Evolutionary conservation across 2,888 invertebrate species (phyloP), one percentile per base, ranked within the genome.

Genomic region (Amaurobius ferox): DNA sequence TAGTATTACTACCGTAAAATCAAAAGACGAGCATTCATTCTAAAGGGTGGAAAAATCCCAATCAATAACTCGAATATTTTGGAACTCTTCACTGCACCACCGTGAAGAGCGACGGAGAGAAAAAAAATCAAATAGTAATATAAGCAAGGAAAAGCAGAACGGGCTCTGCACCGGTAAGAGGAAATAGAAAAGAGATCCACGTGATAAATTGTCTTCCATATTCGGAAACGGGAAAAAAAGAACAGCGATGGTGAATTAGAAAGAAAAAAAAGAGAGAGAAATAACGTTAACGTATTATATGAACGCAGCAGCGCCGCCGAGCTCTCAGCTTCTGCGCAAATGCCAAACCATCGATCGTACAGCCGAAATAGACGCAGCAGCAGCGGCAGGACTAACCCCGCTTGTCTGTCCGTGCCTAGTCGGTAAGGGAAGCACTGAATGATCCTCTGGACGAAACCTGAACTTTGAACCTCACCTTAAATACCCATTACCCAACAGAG

Each of bases 131-230:
- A 23, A 23, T 3, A 3, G 11, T 55, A 23, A n/a, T 23, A 55
- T 23, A 23, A 1, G 23, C 44, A 77, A 32, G 48, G 32, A 13
- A 32, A 30, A 68, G 16, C 67, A 55, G 28, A 68, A n/a, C n/a
- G 68, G 67, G 76, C 30, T 68, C 16, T 44, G 30, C 30, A 23
- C 76, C 39, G 29, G 71, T 29, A 30, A 71, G 39, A 61, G 35
- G 55, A 55, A 62, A 30, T 7, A 71, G 73, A 61, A 74, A 39
- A 32, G 48, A 72, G 39, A 55, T 71, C 83, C 83, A 83, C 83
- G 83, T 83, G 83, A 83, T 83, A 83, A 83, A 83, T 83, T 77
- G 77, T 77, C 83, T 77, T 74, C 76, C 77, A 83, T 77, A 77
- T 70, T 71, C 66, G 71, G 77, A 77, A 72, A 77, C 26, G 64